phyloP scores from a whole-genome alignment of 1,140 invertebrate species.

The Trachymyrmex cornetzi region DNA sequence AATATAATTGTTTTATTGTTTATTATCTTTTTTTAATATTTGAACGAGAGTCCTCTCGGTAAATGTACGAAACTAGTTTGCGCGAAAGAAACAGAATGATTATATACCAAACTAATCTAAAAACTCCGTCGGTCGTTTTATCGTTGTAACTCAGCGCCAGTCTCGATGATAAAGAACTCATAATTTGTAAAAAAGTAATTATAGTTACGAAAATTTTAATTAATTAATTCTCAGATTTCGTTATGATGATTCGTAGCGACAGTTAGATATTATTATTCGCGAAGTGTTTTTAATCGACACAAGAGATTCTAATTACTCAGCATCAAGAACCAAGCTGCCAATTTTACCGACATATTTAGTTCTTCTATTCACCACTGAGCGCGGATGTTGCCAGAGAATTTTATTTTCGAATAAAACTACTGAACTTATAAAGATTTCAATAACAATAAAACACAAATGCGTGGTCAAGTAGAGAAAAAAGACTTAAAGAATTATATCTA shows the following conservation, averaged over 20 bases:
- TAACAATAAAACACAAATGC: background rate
- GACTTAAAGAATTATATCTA: background rate
- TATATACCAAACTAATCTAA: conserved; percentile 34
- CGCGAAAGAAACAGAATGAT: conserved; percentile 1
- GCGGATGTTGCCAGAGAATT: conserved; percentile 2
- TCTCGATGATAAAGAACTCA: background rate
- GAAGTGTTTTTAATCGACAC: conserved; percentile 25
- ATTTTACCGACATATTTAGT: conserved; percentile 51
- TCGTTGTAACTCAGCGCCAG: conserved; percentile 3
- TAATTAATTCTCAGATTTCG: conserved; percentile 3
- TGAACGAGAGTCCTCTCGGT: conserved; percentile 12
- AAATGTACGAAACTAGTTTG: conserved; percentile 31
- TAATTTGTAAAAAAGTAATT: background rate
- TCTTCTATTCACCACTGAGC: conserved; percentile 27
- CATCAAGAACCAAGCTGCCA: background rate
- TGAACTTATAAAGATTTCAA: background rate
- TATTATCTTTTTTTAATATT: background rate
- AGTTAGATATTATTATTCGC: background rate
- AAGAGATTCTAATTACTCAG: conserved; percentile 38
- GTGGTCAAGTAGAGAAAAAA: background rate
- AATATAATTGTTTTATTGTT: background rate
- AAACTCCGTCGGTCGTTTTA: conserved; percentile 52
- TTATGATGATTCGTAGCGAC: background rate
- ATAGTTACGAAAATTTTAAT: background rate
- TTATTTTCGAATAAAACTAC: conserved; percentile 1